Evolutionary conservation across 1,140 invertebrate genomes (phyloP).

Genomic region (Drosophila prosaltans): DNA sequence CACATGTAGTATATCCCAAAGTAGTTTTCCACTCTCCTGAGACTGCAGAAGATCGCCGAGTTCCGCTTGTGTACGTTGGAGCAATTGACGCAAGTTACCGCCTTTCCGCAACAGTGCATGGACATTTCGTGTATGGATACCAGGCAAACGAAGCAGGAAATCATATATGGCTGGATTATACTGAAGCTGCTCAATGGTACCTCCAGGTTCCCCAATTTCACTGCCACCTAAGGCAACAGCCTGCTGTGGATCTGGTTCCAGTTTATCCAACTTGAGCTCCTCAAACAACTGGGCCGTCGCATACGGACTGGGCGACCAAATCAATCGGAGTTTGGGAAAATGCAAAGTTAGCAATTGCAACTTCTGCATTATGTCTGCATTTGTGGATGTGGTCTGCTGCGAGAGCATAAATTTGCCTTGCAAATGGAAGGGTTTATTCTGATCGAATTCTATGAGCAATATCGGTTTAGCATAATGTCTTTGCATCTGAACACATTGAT

Average conservation of each 20-base stretch:
- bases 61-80: constrained; percentile 86
- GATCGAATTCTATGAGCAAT: constrained; percentile 98
- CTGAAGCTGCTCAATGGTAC: constrained; percentile 84
- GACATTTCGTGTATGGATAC: constrained; percentile 94
- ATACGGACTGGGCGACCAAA: constrained; percentile 98
- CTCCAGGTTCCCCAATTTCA: constrained; percentile 84
- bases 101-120: constrained; percentile 91
- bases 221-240: constrained; percentile 88
- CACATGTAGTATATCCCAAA: constrained; percentile 87
- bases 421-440: constrained; percentile 94
- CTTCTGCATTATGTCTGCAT: constrained; percentile 91
- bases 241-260: constrained; percentile 89
- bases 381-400: constrained; percentile 85
- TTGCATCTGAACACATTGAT: constrained; percentile 96
- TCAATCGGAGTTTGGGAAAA: constrained; percentile 94
- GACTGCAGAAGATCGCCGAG: constrained; percentile 88
- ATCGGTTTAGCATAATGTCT: constrained; percentile 94
- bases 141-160: constrained; percentile 95
- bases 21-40: constrained; percentile 85
- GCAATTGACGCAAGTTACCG: constrained; percentile 88
- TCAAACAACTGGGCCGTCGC: constrained; percentile 98
- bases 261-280: constrained; percentile 91
- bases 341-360: constrained; percentile 96
- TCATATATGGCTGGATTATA: constrained; percentile 92
- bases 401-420: constrained; percentile 93